Conservation (phyloP, 2,888 invertebrate species). For the Eudasyphora cyanicolor region DNA sequence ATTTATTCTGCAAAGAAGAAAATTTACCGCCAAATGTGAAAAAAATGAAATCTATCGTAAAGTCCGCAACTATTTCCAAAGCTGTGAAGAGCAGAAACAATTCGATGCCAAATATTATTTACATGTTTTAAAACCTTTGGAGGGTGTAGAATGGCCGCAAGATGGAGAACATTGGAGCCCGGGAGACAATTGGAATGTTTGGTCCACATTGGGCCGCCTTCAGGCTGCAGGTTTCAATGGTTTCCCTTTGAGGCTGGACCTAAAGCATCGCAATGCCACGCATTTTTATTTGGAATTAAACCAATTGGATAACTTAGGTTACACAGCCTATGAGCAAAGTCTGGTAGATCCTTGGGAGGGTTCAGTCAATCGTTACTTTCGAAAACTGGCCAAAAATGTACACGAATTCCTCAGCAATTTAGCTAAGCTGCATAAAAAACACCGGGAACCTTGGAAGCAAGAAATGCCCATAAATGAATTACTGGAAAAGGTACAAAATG, state of each 20-base stretch:
- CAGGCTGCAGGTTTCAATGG: constrained; percentile 61
- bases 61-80: constrained; percentile 55
- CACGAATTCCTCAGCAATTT: constrained; percentile 40
- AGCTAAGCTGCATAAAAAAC: constrained; percentile 23
- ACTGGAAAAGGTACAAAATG: background rate
- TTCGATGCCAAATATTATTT: constrained; percentile 61
- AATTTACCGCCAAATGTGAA: constrained; percentile 33
- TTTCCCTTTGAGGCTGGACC: constrained; percentile 56
- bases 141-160: constrained; percentile 61
- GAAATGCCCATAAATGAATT: constrained; percentile 63
- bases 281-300: constrained; percentile 53
- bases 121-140: constrained; percentile 56
- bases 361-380: constrained; percentile 2
- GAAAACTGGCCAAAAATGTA: constrained; percentile 46
- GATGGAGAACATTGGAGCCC: background rate
- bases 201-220: constrained; percentile 63
- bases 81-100: constrained; percentile 55
- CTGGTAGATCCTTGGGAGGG: constrained; percentile 40
- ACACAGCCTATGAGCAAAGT: constrained; percentile 37
- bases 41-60: constrained; percentile 56
- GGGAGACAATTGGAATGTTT: constrained; percentile 52
- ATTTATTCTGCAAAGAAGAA: constrained; percentile 39
- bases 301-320: constrained; percentile 44
- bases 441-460: constrained; percentile 37
- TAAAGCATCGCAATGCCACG: constrained; percentile 65